phyloP scores from a whole-genome alignment of 2,888 invertebrate genomes.

The Ceraclea dissimilis region DNA sequence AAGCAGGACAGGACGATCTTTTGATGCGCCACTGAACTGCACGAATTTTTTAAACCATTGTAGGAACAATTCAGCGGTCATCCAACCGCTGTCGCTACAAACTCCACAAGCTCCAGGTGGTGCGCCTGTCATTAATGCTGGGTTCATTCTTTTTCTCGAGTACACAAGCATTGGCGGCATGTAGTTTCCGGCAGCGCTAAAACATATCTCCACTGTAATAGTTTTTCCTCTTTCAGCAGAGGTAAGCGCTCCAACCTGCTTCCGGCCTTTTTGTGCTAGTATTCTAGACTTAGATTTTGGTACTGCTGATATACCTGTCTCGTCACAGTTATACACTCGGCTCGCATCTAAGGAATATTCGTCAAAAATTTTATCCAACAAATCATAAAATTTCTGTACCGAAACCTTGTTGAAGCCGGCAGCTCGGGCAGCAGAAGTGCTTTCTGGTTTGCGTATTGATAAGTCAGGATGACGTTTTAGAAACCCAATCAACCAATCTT shows the following conservation, averaged over 20 bases:
- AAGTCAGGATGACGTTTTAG: constrained; percentile 2
- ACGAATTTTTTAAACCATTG: background rate
- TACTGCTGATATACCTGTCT: constrained; percentile 1
- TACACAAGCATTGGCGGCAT: constrained; percentile 1
- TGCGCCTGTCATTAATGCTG: background rate
- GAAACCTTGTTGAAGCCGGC: constrained; percentile 5
- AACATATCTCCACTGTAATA: constrained; percentile 2
- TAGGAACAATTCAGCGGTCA: background rate
- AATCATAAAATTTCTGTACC: background rate
- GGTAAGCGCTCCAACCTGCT: background rate
- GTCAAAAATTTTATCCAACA: background rate
- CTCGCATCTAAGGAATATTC: background rate
- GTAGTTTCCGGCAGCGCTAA: background rate
- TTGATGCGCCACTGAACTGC: background rate
- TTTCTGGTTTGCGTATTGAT: constrained; percentile 1
- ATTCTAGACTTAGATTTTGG: background rate
- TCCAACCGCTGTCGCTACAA: background rate
- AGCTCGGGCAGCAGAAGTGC: constrained; percentile 5
- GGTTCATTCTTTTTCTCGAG: background rate
- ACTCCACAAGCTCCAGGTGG: constrained; percentile 1
- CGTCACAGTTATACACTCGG: constrained; percentile 5
- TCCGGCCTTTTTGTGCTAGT: constrained; percentile 2
- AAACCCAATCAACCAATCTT: constrained; percentile 2
- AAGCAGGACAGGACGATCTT: background rate
- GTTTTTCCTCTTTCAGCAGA: constrained; percentile 3